Base-by-base conservation (phyloP, 2,113 vertebrate species). In the Hippocampus zosterae region DNA sequence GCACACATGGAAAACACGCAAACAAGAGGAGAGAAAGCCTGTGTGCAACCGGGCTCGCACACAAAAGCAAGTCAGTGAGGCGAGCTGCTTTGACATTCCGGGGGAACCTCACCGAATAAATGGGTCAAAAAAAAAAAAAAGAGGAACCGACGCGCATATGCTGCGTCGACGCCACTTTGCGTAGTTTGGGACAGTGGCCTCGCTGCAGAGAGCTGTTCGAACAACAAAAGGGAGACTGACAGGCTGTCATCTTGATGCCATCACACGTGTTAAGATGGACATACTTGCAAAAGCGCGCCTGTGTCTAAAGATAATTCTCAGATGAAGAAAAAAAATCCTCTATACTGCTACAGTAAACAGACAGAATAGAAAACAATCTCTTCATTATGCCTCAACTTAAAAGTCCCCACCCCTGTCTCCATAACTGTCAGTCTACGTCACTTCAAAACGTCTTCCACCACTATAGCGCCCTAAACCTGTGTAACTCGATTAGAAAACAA, bases 91-190 rank as follows among this genome's bases (percentile, higher is more conserved):
- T 9, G 2, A 69, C 48, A 59, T 52, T 50, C 62, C 44, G 8
- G 29, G 59, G 63, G 60, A 67, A 75, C 70, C 76, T 60, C 68
- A 40, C 41, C 1, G 8, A 73, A 56, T 80, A 88, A 86, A 33
- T 85, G 77, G 85, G 85, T 86, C 84, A 85, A 55, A 82, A 65
- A 69, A 73, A 48, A 8, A 33, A 33, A 33, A 33, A 33, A 33
- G 6, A 33, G 6, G 33, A 33, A 33, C 33, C 5, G 33, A 5
- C 63, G 16, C 1, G 41, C 60, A 23, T 52, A 50, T 73, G 78
- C 73, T 76, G 73, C 69, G 67, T 16, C 74, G 55, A 71, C 63
- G 67, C 57, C 75, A 48, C 75, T 74, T 77, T 81, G 75, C 59
- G 12, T 70, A 63, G 80, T 76, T 40, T 8, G 12, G 62, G 68